Evolutionary conservation across 2,113 vertebrate species (phyloP).

Genomic region (Lota lota): DNA sequence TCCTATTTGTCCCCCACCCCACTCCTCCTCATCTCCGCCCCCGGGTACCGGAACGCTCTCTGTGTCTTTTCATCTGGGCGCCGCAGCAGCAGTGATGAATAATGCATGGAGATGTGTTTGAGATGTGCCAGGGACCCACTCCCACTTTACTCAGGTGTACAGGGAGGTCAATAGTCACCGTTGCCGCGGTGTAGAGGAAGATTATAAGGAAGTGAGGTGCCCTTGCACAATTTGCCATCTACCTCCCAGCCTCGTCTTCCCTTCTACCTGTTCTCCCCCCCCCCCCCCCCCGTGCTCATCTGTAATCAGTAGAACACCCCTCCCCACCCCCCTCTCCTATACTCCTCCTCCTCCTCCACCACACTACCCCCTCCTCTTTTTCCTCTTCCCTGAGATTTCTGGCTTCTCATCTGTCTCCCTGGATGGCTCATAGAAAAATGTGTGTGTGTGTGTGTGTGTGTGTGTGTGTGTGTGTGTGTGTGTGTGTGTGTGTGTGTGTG

Average conservation of each 20-base stretch:
- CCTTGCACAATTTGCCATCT: slow-evolving; percentile 25
- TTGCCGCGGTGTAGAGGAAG: slow-evolving; percentile 49
- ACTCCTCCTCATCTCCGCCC: slow-evolving; percentile 15
- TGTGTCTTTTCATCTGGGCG: slow-evolving; percentile 53
- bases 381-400: not conserved
- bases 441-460: not conserved
- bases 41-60: slow-evolving; percentile 29
- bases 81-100: slow-evolving; percentile 50
- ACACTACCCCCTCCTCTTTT: slow-evolving; percentile 21
- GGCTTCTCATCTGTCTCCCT: not conserved
- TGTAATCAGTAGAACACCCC: slow-evolving; percentile 53
- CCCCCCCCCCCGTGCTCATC: slow-evolving; percentile 42
- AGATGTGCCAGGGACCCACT: slow-evolving; percentile 52
- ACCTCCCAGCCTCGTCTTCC: not conserved
- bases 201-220: slow-evolving; percentile 58
- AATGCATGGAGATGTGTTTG: slow-evolving; percentile 50
- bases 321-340: slow-evolving; percentile 3
- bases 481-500: not conserved
- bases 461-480: slow-evolving; percentile 6
- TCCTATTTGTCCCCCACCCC: slow-evolving; percentile 36
- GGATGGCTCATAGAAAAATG: not conserved
- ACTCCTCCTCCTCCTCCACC: slow-evolving; percentile 27
- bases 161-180: slow-evolving; percentile 59
- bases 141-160: slow-evolving; percentile 53
- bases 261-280: slow-evolving; percentile 7